Percentiles rank a stretch among this genome's conserved stretches.
phyloP scores from a whole-genome alignment of 1,140 invertebrate genomes.

The Pseudomyrmex gracilis region DNA sequence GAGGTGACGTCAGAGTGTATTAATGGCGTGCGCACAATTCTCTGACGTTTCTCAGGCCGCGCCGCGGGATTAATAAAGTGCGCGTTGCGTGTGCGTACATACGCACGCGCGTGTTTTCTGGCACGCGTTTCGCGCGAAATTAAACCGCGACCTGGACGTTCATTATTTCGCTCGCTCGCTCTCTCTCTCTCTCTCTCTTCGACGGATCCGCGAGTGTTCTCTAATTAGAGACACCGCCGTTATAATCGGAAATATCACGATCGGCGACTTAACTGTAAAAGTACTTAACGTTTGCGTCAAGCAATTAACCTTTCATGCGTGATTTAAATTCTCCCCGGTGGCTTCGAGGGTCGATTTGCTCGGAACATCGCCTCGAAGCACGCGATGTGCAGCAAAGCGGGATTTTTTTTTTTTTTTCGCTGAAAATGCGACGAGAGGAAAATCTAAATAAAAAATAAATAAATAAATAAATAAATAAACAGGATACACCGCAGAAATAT shows the following conservation, averaged over 20 bases:
- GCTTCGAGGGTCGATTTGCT: background rate
- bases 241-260: too few relatives aligned
- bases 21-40: conserved; percentile 60
- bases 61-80: too few relatives aligned
- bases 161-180: background rate
- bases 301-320: conserved; percentile 27
- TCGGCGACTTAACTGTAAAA: conserved; percentile 14
- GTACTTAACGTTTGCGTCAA: conserved; percentile 18
- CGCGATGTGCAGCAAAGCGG: background rate
- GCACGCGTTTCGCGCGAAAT: conserved; percentile 19
- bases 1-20: conserved; percentile 68
- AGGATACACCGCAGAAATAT: background rate
- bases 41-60: too few relatives aligned
- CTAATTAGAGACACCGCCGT: background rate
- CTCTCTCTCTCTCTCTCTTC: background rate
- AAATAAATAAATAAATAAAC: background rate
- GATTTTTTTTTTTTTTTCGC: background rate
- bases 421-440: background rate
- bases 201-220: background rate
- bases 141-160: background rate
- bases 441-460: background rate
- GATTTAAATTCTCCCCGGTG: conserved; percentile 24
- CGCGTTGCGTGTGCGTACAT: background rate
- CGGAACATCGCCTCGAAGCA: background rate
- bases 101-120: background rate